phyloP scores from a whole-genome alignment of 2,888 invertebrate genomes.

The Sympetrum striolatum region DNA sequence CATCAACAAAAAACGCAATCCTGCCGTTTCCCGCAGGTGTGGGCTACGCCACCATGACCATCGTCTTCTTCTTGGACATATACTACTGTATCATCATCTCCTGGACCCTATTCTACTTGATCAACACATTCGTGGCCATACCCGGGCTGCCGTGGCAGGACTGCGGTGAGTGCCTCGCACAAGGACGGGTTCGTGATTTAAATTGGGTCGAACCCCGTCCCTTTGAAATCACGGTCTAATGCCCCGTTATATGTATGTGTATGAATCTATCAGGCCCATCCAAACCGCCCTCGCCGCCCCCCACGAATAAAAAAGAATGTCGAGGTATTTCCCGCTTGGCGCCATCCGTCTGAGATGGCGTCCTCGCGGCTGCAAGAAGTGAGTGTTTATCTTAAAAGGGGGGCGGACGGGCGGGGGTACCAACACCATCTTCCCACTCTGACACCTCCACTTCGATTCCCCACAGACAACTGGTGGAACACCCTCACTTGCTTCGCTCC shows the following conservation, averaged over 20 bases:
- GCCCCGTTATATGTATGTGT: background rate
- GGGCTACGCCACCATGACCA: constrained; percentile 77
- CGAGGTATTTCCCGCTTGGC: background rate
- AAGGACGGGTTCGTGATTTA: background rate
- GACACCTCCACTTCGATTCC: constrained; percentile 45
- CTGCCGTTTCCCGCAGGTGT: constrained; percentile 62
- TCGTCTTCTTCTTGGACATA: constrained; percentile 77
- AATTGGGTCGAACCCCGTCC: background rate
- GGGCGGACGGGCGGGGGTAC: background rate
- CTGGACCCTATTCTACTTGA: constrained; percentile 76
- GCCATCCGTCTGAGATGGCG: background rate
- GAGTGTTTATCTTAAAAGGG: background rate
- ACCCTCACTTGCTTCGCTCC: constrained; percentile 62
- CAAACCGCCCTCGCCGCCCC: background rate
- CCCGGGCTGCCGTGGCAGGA: constrained; percentile 69
- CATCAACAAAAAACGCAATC: background rate
- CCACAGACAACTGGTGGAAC: constrained; percentile 71
- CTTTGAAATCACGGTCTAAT: background rate
- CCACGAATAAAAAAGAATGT: background rate
- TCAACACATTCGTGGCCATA: constrained; percentile 66
- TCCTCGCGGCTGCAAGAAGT: background rate
- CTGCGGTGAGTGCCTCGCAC: constrained; percentile 62
- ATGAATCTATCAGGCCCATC: constrained; percentile 1
- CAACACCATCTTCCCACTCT: constrained; percentile 25
- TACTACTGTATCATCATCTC: constrained; percentile 80